These are phyloP conservation scores for Macrophya alboannulata DNA, from an alignment of 2,888 invertebrate species.

Conservation along the genomic window DNA sequence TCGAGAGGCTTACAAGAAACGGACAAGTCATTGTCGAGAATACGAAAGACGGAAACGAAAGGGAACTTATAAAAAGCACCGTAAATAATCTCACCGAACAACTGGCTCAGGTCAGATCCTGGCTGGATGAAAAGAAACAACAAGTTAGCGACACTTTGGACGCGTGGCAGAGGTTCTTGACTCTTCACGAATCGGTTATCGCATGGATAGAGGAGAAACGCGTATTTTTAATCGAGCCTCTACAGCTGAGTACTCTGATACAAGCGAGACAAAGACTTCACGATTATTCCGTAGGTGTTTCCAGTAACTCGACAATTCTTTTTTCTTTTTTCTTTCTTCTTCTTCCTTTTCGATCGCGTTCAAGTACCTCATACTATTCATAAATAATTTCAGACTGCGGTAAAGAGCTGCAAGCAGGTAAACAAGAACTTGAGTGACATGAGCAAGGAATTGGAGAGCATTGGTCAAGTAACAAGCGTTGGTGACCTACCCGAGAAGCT, in stretches of 20 bases:
- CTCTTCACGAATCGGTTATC: conserved; percentile 91
- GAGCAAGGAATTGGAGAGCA: conserved; percentile 93
- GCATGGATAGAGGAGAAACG: conserved; percentile 93
- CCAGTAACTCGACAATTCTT: background rate
- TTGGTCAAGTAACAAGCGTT: conserved; percentile 91
- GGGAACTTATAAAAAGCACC: conserved; percentile 88
- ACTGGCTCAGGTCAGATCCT: conserved; percentile 88
- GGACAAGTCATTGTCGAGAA: conserved; percentile 91
- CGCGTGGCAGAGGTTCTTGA: conserved; percentile 93
- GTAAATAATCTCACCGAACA: conserved; percentile 90
- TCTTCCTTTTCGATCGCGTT: background rate
- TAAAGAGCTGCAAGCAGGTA: conserved; percentile 94
- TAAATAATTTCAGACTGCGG: conserved; percentile 85
- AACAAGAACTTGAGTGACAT: conserved; percentile 95
- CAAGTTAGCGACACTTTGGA: conserved; percentile 94
- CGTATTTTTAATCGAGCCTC: conserved; percentile 89
- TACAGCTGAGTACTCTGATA: conserved; percentile 89
- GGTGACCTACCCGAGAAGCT: conserved; percentile 93
- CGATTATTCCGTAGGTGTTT: conserved; percentile 89
- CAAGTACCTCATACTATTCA: conserved; percentile 26
- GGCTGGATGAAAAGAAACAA: conserved; percentile 92
- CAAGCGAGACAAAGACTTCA: conserved; percentile 93
- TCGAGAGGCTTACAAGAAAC: conserved; percentile 90
- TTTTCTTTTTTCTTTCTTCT: too few species aligned
- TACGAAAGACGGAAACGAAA: conserved; percentile 89